Evolutionary conservation across 2,113 vertebrate species (phyloP).

Genomic region (Crotalus tigris): DNA sequence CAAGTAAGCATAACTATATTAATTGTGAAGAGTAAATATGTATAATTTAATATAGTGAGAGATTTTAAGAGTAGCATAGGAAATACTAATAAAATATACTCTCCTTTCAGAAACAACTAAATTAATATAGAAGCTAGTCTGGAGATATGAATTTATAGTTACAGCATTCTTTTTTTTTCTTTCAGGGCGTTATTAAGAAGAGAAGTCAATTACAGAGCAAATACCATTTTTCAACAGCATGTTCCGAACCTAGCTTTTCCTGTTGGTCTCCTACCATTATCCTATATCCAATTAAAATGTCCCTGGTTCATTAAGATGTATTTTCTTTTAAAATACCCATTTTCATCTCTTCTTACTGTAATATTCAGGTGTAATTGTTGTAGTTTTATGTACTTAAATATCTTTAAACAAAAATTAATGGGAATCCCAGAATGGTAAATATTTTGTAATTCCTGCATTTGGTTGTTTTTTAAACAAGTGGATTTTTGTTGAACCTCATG

Average conservation of each 20-base stretch:
- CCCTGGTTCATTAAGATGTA: slow-evolving; percentile 61
- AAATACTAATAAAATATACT: background rate
- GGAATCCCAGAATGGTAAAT: slow-evolving; percentile 57
- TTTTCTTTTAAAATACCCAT: slow-evolving; percentile 64
- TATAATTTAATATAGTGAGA: background rate
- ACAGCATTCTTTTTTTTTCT: slow-evolving; percentile 22
- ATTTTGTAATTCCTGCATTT: slow-evolving; percentile 63
- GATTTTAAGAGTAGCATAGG: background rate
- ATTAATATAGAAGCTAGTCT: background rate
- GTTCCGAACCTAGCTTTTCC: slow-evolving; percentile 57
- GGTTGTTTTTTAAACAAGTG: slow-evolving; percentile 57
- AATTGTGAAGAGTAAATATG: background rate
- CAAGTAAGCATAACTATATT: slow-evolving; percentile 75
- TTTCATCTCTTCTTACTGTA: slow-evolving; percentile 65
- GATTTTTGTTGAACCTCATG: slow-evolving; percentile 59
- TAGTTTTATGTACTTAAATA: slow-evolving; percentile 71
- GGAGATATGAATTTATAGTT: slow-evolving; percentile 23
- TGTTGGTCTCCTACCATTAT: slow-evolving; percentile 40
- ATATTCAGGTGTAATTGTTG: slow-evolving; percentile 69
- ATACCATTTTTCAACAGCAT: slow-evolving; percentile 60
- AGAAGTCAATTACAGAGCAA: slow-evolving; percentile 49
- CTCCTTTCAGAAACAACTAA: background rate
- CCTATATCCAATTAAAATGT: slow-evolving; percentile 35
- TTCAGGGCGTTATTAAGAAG: slow-evolving; percentile 78
- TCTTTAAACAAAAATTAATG: slow-evolving; percentile 59